These are phyloP conservation scores for Nipponia nippon DNA, from an alignment of 2,113 vertebrate species.

Conservation along the genomic window DNA sequence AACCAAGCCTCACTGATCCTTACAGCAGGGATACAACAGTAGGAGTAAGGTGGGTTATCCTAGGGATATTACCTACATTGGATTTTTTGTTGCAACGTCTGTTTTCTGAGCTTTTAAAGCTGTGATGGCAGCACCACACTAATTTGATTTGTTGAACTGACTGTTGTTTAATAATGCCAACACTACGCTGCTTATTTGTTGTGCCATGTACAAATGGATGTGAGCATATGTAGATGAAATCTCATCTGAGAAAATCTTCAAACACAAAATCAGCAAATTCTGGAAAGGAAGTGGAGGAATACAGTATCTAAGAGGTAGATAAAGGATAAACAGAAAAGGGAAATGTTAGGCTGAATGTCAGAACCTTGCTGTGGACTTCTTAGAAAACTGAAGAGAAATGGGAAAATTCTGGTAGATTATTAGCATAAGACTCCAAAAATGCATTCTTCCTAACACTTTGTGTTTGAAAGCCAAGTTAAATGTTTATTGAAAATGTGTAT, in stretches of 20 bases:
- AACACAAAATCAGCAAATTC: background rate
- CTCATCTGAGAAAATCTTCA: background rate
- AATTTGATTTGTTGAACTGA: background rate
- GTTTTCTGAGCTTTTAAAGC: background rate
- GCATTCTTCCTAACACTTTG: background rate
- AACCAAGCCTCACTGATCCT: background rate
- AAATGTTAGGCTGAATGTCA: background rate
- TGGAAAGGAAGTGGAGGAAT: background rate
- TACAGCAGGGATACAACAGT: background rate
- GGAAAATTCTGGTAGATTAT: background rate
- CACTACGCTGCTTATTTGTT: background rate
- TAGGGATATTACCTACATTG: accelerated
- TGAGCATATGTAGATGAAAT: background rate
- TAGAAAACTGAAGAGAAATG: background rate
- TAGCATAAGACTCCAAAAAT: background rate
- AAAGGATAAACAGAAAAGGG: background rate
- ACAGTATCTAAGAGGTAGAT: background rate
- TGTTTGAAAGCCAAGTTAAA: background rate
- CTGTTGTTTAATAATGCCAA: background rate
- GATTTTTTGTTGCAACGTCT: background rate
- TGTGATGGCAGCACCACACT: background rate
- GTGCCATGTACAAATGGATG: background rate
- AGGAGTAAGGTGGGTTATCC: background rate
- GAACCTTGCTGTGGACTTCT: background rate
- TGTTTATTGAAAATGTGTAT: background rate